phyloP scores from a whole-genome alignment of 2,797 vertebrate genomes.

The Cygnus olor region DNA sequence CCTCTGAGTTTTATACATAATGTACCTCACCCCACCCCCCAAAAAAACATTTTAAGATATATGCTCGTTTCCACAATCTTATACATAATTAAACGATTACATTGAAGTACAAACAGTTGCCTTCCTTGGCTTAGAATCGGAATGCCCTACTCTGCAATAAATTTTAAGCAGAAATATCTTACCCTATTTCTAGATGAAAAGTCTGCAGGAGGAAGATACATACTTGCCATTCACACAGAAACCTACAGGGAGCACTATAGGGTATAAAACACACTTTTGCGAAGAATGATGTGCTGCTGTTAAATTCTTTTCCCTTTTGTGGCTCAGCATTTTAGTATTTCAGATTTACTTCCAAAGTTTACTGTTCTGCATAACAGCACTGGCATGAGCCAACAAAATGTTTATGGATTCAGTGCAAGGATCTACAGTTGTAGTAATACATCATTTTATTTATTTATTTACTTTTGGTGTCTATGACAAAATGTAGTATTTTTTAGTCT shows the following conservation, averaged over 20 bases:
- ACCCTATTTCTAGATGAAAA: not conserved
- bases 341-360: rapidly evolving
- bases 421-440: not conserved
- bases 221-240: not conserved
- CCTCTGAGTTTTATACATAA: not conserved
- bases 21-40: too few relatives aligned
- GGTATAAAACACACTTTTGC: not conserved
- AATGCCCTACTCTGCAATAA: not conserved
- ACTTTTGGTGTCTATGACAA: not conserved
- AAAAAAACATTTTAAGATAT: not conserved
- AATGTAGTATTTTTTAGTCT: not conserved
- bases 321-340: not conserved
- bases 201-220: not conserved
- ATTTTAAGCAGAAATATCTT: not conserved
- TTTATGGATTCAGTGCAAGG: rapidly evolving
- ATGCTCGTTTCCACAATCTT: not conserved
- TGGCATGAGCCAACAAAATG: not conserved
- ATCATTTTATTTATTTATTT: not conserved
- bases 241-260: slow-evolving; percentile 24
- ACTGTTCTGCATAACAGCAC: not conserved
- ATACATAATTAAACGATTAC: not conserved
- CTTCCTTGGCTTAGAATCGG: not conserved
- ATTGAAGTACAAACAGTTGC: not conserved
- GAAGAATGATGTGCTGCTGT: not conserved
- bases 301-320: not conserved